A percentile compares a stretch with the other conserved stretches of the same genome.
These are phyloP conservation scores for Sycophaga agraensis DNA, from an alignment of 1,140 invertebrate species.

Conservation along the genomic window DNA sequence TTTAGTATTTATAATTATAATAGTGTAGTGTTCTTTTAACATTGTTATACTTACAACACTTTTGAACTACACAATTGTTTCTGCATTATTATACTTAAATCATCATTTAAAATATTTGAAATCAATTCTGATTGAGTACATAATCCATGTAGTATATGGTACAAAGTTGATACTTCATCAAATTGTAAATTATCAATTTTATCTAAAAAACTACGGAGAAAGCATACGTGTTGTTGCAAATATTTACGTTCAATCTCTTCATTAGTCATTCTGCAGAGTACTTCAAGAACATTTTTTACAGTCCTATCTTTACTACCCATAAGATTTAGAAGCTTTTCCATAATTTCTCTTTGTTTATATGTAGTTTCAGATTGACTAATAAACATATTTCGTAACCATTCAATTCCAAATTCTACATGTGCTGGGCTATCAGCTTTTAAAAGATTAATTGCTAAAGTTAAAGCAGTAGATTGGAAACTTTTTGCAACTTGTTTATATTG, in stretches of 20 bases:
- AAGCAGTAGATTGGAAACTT: constrained; percentile 41
- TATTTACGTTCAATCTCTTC: constrained; percentile 39
- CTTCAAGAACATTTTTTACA: constrained; percentile 43
- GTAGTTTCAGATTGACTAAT: constrained; percentile 38
- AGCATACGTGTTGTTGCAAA: constrained; percentile 48
- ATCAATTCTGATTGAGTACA: constrained; percentile 50
- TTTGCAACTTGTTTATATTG: constrained; percentile 42
- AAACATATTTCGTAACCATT: constrained; percentile 50
- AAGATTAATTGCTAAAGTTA: constrained; percentile 43
- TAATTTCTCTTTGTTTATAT: constrained; percentile 48
- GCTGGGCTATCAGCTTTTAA: constrained; percentile 45
- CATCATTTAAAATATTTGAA: constrained; percentile 59
- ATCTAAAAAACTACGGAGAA: constrained; percentile 60
- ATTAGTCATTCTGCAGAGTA: constrained; percentile 46
- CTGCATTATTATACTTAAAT: constrained; percentile 64
- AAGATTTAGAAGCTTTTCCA: constrained; percentile 45
- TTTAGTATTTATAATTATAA: too few relatives aligned
- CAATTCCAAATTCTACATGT: constrained; percentile 44
- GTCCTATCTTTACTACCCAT: constrained; percentile 50
- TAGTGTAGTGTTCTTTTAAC: too few relatives aligned
- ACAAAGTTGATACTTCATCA: constrained; percentile 61
- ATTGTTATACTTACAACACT: constrained; percentile 43
- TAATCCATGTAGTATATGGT: constrained; percentile 60
- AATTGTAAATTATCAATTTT: constrained; percentile 61
- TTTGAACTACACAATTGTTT: constrained; percentile 64